Conservation (phyloP, 1,140 invertebrate species). For the Zaprionus taronus region DNA sequence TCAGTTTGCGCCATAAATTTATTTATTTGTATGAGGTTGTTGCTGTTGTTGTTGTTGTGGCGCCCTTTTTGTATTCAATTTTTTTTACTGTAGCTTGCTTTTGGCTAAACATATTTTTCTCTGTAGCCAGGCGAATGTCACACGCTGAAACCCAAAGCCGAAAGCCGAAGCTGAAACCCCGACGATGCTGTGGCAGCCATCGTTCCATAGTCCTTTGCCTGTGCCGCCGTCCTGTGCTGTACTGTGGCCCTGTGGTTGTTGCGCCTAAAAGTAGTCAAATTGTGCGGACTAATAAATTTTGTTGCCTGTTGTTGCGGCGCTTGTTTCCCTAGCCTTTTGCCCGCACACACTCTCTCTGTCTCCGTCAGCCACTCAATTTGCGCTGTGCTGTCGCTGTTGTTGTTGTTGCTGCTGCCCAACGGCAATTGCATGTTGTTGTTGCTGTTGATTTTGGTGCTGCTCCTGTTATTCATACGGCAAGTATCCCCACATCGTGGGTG, state of each 20-base stretch:
- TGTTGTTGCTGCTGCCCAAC: constrained; percentile 61
- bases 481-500: constrained; percentile 56
- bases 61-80: constrained; percentile 13
- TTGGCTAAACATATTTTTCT: constrained; percentile 73
- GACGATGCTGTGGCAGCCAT: not conserved
- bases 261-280: constrained; percentile 82
- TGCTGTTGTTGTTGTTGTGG: constrained; percentile 39
- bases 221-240: constrained; percentile 15
- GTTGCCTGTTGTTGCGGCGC: constrained; percentile 73
- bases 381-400: constrained; percentile 6
- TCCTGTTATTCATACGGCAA: constrained; percentile 68
- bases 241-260: constrained; percentile 73
- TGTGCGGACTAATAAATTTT: constrained; percentile 82
- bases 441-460: constrained; percentile 38
- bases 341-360: constrained; percentile 8
- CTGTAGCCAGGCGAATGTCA: constrained; percentile 56
- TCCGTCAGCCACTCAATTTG: constrained; percentile 24
- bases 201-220: constrained; percentile 1
- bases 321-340: constrained; percentile 63
- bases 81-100: constrained; percentile 43
- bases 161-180: constrained; percentile 15
- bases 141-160: constrained; percentile 52
- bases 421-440: constrained; percentile 62
- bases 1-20: constrained; percentile 78
- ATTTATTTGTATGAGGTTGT: constrained; percentile 67